Conservation (phyloP, 1,140 invertebrate species). For the Drosophila sturtevanti region DNA sequence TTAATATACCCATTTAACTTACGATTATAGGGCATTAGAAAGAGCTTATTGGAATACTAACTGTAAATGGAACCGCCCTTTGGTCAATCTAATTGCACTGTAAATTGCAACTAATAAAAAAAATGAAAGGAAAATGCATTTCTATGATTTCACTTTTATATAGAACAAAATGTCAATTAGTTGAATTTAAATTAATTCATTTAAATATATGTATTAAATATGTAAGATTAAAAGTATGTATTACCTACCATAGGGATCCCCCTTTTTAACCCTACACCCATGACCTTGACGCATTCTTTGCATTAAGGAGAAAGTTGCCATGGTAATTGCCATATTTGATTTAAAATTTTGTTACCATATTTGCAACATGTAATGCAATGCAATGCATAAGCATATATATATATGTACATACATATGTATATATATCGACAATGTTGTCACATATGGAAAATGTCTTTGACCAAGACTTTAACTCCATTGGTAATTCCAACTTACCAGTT, state of each 20-base stretch:
- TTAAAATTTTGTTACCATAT: slow-evolving; percentile 6
- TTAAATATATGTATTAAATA: too few species aligned
- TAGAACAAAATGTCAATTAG: too few species aligned
- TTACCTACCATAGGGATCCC: neutral
- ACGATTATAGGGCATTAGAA: too few species aligned
- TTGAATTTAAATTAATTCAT: too few species aligned
- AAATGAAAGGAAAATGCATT: too few species aligned
- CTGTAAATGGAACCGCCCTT: too few species aligned
- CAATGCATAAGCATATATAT: slow-evolving; percentile 9
- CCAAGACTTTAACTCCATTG: slow-evolving; percentile 24
- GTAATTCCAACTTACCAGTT: slow-evolving; percentile 6
- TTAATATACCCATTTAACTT: too few species aligned
- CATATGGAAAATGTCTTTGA: slow-evolving; percentile 32
- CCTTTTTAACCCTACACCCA: too few species aligned
- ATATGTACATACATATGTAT: neutral
- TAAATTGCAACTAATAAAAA: too few species aligned
- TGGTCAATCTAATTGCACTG: too few species aligned
- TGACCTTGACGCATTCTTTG: neutral
- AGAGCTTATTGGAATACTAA: too few species aligned
- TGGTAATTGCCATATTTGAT: neutral
- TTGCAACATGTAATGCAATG: neutral
- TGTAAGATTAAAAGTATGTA: neutral
- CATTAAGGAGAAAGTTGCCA: slow-evolving; percentile 19
- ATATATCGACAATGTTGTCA: slow-evolving; percentile 12
- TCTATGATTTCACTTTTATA: too few species aligned